Conservation (phyloP, 2,888 invertebrate genomes). For the Rhagonycha fulva region DNA sequence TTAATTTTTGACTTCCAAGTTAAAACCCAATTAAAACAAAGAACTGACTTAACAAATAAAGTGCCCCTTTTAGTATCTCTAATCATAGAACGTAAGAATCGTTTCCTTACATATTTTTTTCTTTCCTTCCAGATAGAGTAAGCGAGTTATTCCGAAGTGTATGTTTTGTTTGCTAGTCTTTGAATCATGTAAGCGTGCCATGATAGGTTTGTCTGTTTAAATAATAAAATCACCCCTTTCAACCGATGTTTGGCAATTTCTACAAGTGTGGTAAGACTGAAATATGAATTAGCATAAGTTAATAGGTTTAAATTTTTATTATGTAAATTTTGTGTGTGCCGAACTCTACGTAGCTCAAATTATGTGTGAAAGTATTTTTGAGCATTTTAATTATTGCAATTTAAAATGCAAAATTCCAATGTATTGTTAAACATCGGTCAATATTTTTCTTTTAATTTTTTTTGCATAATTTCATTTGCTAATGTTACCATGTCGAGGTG, state of each 20-base stretch:
- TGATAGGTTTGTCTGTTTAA: constrained; percentile 49
- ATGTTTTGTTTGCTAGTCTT: constrained; percentile 46
- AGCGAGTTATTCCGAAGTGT: constrained; percentile 33
- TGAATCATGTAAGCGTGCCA: constrained; percentile 50
- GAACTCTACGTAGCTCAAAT: constrained; percentile 41
- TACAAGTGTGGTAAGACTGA: constrained; percentile 41
- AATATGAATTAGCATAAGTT: constrained; percentile 30
- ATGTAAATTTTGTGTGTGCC: constrained; percentile 16
- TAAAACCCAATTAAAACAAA: constrained; percentile 13
- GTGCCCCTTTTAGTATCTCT: constrained; percentile 24
- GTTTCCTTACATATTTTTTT: not conserved
- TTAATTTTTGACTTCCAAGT: constrained; percentile 9
- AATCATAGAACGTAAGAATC: constrained; percentile 22
- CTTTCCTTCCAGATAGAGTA: not conserved
- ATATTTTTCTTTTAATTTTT: constrained; percentile 33
- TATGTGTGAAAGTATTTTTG: constrained; percentile 44
- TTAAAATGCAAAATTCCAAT: constrained; percentile 36
- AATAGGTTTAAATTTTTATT: not conserved
- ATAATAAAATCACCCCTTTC: constrained; percentile 40
- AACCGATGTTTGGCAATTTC: constrained; percentile 48
- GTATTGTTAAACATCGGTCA: constrained; percentile 48
- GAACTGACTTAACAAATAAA: constrained; percentile 31
- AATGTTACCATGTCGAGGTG: constrained; percentile 54
- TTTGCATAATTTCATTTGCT: constrained; percentile 25
- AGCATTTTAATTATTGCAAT: constrained; percentile 28